These are phyloP conservation scores for Cataglyphis rosenhaueri DNA, from an alignment of 2,888 invertebrate species.

Conservation along the genomic window DNA sequence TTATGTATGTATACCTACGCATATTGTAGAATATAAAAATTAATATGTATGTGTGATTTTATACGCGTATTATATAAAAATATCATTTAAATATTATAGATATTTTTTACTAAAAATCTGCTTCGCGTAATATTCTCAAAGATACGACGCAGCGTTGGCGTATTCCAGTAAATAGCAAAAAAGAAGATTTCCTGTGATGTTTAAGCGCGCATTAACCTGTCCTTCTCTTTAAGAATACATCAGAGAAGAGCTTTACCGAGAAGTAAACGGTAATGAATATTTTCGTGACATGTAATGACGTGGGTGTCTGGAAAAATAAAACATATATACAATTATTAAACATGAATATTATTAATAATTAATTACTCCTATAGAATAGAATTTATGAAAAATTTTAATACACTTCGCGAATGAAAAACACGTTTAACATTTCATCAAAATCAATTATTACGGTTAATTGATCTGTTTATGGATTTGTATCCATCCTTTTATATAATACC, in stretches of 20 bases:
- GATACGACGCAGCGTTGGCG: conserved; percentile 17
- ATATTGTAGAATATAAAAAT: conserved; percentile 39
- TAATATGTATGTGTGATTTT: conserved; percentile 17
- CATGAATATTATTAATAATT: background rate
- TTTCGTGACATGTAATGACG: conserved; percentile 67
- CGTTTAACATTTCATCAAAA: background rate
- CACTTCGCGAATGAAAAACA: background rate
- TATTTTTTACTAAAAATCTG: background rate
- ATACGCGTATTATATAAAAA: background rate
- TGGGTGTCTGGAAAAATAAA: conserved; percentile 41
- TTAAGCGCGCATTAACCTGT: conserved; percentile 66
- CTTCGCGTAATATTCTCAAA: conserved; percentile 15
- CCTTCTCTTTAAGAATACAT: conserved; percentile 67
- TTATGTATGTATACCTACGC: background rate
- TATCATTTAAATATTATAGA: conserved; percentile 18
- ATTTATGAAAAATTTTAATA: background rate
- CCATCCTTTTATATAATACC: background rate
- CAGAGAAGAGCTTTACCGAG: conserved; percentile 63
- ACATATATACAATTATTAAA: background rate
- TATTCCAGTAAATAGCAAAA: conserved; percentile 15
- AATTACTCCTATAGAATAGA: background rate
- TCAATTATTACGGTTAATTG: background rate
- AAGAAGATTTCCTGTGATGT: conserved; percentile 62
- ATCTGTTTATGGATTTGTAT: background rate
- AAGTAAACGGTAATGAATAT: conserved; percentile 71